Conservation (phyloP, 2,113 vertebrate genomes). For the Eonycteris spelaea region DNA sequence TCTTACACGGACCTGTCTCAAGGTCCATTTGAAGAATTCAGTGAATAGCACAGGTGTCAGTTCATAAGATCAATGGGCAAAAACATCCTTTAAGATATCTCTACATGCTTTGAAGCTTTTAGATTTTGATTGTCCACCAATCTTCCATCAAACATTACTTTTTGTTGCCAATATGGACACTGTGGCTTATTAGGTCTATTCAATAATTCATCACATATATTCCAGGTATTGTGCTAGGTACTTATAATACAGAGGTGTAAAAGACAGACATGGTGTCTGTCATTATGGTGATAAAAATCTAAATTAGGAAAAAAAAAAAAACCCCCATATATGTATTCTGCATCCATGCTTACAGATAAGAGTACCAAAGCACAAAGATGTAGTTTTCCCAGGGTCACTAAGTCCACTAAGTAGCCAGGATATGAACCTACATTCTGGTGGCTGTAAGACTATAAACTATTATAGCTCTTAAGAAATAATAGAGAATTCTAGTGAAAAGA, state of each 20-base stretch:
- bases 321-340: neutral
- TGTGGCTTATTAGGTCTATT: neutral
- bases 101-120: neutral
- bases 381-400: neutral
- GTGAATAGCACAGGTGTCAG: conserved; percentile 57
- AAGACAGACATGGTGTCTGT: neutral
- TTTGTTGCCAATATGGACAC: neutral
- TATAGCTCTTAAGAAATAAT: neutral
- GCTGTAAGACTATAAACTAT: neutral
- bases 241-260: neutral
- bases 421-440: neutral
- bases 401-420: neutral
- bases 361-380: neutral
- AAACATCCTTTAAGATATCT: conserved; percentile 46
- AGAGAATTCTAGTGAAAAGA: neutral
- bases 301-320: neutral
- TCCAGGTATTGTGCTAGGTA: neutral
- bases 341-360: neutral
- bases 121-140: neutral
- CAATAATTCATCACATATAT: neutral
- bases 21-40: conserved; percentile 60
- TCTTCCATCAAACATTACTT: neutral
- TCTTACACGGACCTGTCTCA: conserved; percentile 72
- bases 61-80: conserved; percentile 35
- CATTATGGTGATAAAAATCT: neutral